Evolutionary conservation across 2,113 vertebrate genomes (phyloP).

Genomic region (Lophura nycthemera): DNA sequence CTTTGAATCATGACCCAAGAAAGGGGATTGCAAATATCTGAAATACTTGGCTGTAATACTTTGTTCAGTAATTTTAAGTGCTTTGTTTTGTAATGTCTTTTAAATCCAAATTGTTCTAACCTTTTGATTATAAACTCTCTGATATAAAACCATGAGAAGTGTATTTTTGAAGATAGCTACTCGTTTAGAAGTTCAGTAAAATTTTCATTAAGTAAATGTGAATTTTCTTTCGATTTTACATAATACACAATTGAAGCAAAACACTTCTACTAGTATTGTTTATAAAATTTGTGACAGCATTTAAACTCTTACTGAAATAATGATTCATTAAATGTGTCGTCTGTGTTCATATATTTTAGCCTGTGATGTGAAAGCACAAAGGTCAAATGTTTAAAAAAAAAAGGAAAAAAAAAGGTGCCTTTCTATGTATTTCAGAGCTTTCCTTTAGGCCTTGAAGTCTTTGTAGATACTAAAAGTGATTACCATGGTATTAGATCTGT

Average conservation of each 20-base stretch:
- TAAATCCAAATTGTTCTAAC: conserved; percentile 57
- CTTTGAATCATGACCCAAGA: conserved; percentile 66
- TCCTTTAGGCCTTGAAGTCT: conserved; percentile 12
- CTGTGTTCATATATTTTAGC: conserved; percentile 63
- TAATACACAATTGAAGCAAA: conserved; percentile 24
- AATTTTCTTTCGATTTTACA: conserved; percentile 56
- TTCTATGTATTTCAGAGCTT: conserved; percentile 39
- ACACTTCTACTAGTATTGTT: conserved; percentile 42
- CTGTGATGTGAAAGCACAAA: conserved; percentile 64
- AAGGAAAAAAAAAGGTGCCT: background rate
- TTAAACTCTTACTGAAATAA: conserved; percentile 49
- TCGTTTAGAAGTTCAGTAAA: conserved; percentile 69
- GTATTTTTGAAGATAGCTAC: conserved; percentile 74
- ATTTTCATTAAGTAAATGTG: conserved; percentile 49
- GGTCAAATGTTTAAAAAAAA: background rate
- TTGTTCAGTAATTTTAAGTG: conserved; percentile 59
- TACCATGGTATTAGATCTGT: conserved; percentile 41
- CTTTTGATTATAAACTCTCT: conserved; percentile 64
- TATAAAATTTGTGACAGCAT: conserved; percentile 33
- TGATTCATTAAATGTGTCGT: conserved; percentile 58
- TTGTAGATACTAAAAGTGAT: conserved; percentile 63
- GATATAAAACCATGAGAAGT: conserved; percentile 61
- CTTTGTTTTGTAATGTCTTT: conserved; percentile 75
- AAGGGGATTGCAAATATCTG: conserved; percentile 67
- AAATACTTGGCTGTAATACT: conserved; percentile 70